Base-by-base conservation (phyloP, 2,113 vertebrate species). In the Microtus ochrogaster region DNA sequence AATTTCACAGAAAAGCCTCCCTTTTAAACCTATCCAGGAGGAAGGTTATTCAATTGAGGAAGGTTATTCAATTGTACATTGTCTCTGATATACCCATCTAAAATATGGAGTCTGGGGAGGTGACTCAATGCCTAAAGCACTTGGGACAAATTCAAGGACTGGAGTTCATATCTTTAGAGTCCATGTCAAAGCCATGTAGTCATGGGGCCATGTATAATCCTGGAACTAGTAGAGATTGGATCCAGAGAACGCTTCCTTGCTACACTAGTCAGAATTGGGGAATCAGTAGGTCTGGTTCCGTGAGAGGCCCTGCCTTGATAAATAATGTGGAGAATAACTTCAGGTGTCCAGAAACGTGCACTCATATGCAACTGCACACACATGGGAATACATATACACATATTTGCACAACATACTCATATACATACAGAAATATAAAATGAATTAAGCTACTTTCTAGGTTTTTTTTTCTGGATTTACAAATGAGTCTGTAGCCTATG, bases 21-120 rank as follows among this genome's bases (percentile, higher is more conserved):
- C 55, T 95, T 94, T 89, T 91, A 79, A 79, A 90, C 24, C 30
- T 89, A 19, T 91, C 21, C 19, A 82, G 36, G 61, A 92, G 19
- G 24, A 94, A 91, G 82, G 10, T 95, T 70, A 30, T 95, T 94
- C 1, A 74, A 19, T 77, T 94, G n/a, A 92, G 19, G 24, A 94
- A 91, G 82, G 10, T 95, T 70, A 30, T 95, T 94, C 1, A 74
- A 19, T 77, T 94, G n/a, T 21, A 92, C 19, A 28, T 24, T 95
- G 70, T 13, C 77, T 89, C 22, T 89, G 52, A 30, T 81, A 24
- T 81, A 12, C 47, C 41, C 58, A 91, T 66, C 82, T 76, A 55
- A 74, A 95, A 44, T 84, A 65, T 65, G 58, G 26, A 41, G 79
- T 39, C 22, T 61, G 79, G 36, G 44, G 39, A 33, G 17, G 19